Base-by-base conservation (phyloP, 1,140 invertebrate genomes). In the Magallana ariakensis region DNA sequence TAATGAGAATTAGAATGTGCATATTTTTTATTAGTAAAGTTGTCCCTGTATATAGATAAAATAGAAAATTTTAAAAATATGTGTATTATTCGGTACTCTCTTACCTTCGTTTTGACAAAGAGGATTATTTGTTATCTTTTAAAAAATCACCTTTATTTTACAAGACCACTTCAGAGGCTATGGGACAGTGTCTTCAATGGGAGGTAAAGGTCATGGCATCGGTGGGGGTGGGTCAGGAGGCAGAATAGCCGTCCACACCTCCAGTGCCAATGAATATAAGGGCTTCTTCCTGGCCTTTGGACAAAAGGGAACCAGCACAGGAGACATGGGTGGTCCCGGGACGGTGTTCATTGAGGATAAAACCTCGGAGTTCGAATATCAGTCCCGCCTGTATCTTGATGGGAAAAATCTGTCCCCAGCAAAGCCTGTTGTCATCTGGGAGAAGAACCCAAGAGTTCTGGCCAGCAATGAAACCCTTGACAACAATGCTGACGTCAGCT, bases 321-420 rank as follows among this genome's bases (percentile, higher is more conserved):
- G 90, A n/a, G 92, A 92, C 66, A 86, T 88, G 55, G 92, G 90
- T 46, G 92, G 92, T 11, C 90, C 92, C 13, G 92, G 92, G 0
- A 91, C 92, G n/a, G 91, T 92, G 11, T 92, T 92, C 84, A 87
- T 92, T 26, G 92, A 92, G 84, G 92, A 92, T 56, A 89, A 89
- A 46, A 55, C 89, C 10, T 62, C 56, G 33, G 62, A 83, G 60
- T 89, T 87, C 58, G 85, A 57, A 11, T 92, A 90, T 75, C 89
- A 92, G 82, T 91, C 87, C 66, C 86, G 92, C 53, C 89, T 92
- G 10, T 92, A 92, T 84, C 54, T 92, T 11, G 91, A 92, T 88
- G 91, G 91, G 4, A 80, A 85, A 4, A 85, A 87, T 33, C 85
- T 92, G 11, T 15, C n/a, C 0, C 11, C 83, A 46, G 90, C 91